Evolutionary conservation across 2,797 vertebrate genomes (phyloP), one percentile per base, ranked within the genome.

Genomic region (Denticeps clupeoides): DNA sequence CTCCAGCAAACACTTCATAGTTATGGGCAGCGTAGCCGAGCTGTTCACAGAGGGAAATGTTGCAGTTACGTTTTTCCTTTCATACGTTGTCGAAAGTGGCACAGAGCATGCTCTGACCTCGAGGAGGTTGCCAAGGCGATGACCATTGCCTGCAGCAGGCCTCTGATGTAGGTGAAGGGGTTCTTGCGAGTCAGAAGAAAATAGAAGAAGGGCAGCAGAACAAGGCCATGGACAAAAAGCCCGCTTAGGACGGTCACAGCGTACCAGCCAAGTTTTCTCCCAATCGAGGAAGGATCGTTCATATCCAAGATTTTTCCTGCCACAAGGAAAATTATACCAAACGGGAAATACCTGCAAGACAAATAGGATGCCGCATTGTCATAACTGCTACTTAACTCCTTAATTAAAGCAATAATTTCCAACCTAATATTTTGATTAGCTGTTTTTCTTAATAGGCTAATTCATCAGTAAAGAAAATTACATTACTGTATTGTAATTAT

Each of bases 261-360:
- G 1, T 91, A 92, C 49, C 89, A 84, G 29, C 90, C 89, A 72
- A 93, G 67, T 67, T 88, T 92, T 74, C 73, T 83, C 1, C 88
- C 85, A 27, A 83, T 75, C 0, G 81, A 77, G 0, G 67, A 75
- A 0, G 88, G 89, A 29, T 92, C 87, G 43, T 85, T 86, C 88
- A 91, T 91, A 69, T 92, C 88, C 75, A 91, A 53, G 65, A 93
- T 89, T 75, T 92, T 92, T 0, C 87, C 89, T 1, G 89, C 87
- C 7, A 92, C 89, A 51, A 92, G 78, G 62, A 92, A 91, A 37
- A 91, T 73, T 26, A 93, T 92, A 7, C 89, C 90, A 3, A 93
- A 90, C 0, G 90, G 90, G 47, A 92, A 93, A 62, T 93, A 92
- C 88, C 90, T 93, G 66, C 10, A 21, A 1, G 27, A 4, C 46